A percentile compares a stretch with the other conserved stretches of the same genome.
Conservation (phyloP, 2,888 invertebrate genomes). For the Parnassius orleans region DNA sequence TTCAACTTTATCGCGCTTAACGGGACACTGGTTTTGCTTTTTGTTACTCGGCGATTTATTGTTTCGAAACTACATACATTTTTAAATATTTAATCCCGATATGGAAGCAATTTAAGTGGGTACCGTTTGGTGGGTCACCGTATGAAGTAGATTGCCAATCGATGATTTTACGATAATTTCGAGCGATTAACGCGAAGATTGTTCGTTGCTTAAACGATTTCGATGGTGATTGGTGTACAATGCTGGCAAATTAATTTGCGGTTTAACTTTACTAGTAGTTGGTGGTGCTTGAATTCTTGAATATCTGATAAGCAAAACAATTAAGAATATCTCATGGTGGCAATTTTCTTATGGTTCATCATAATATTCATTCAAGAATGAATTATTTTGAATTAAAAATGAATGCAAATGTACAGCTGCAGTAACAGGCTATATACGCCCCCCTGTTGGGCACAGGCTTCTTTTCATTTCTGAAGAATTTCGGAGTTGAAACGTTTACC, state of each 20-base stretch:
- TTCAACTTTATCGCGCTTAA: conserved; percentile 58
- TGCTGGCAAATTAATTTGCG: conserved; percentile 5
- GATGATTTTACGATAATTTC: conserved; percentile 22
- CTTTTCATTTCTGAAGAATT: too few species aligned
- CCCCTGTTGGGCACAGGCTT: too few species aligned
- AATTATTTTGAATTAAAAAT: too few species aligned
- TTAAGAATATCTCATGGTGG: too few species aligned
- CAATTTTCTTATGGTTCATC: too few species aligned
- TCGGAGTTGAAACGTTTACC: too few species aligned
- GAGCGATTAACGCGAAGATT: conserved; percentile 10
- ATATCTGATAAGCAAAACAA: background rate
- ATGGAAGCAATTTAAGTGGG: conserved; percentile 46
- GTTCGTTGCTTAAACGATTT: conserved; percentile 12
- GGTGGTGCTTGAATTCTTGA: background rate
- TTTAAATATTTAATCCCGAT: conserved; percentile 48
- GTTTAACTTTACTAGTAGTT: conserved; percentile 5
- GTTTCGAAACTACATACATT: conserved; percentile 53
- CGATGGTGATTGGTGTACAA: conserved; percentile 8
- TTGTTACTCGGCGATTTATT: conserved; percentile 46
- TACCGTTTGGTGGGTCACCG: conserved; percentile 34
- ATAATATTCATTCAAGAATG: too few species aligned
- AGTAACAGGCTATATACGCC: too few species aligned
- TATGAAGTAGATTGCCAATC: background rate
- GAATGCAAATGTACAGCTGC: too few species aligned
- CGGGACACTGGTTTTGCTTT: conserved; percentile 54